Evolutionary conservation across 2,113 vertebrate species (phyloP).

Genomic region (Labrus mixtus): DNA sequence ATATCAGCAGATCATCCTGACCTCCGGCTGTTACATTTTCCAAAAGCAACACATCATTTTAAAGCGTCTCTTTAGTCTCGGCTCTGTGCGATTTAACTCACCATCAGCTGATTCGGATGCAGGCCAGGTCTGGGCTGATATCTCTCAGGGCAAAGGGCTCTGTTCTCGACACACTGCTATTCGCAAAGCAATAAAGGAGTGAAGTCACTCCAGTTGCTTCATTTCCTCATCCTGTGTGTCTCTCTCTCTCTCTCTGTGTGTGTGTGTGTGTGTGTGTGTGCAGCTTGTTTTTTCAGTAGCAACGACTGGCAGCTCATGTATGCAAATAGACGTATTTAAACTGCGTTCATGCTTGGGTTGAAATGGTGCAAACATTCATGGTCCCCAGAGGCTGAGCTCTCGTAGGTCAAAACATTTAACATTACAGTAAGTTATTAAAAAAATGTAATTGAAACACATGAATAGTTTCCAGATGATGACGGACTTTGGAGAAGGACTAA

Average conservation of each 20-base stretch:
- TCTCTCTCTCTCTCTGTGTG: too few relatives aligned
- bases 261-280: slow-evolving; percentile 41
- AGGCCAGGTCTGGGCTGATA: slow-evolving; percentile 66
- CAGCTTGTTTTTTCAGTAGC: slow-evolving; percentile 32
- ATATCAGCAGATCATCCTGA: background rate
- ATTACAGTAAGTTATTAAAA: too few relatives aligned
- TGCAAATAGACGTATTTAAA: background rate
- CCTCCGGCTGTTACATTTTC: background rate
- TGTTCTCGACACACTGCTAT: slow-evolving; percentile 55
- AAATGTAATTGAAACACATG: too few relatives aligned
- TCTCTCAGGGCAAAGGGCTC: slow-evolving; percentile 76
- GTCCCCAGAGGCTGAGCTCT: too few relatives aligned
- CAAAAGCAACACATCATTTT: background rate
- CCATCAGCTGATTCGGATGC: slow-evolving; percentile 65
- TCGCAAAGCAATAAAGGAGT: slow-evolving; percentile 74
- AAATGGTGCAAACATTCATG: too few relatives aligned
- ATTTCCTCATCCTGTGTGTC: slow-evolving; percentile 74
- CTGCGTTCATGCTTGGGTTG: background rate
- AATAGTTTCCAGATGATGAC: too few relatives aligned
- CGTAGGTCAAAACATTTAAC: too few relatives aligned
- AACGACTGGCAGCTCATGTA: background rate
- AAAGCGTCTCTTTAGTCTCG: too few relatives aligned
- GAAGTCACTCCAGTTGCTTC: slow-evolving; percentile 54
- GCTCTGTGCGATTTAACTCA: slow-evolving; percentile 49
- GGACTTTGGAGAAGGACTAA: too few relatives aligned